phyloP scores from a whole-genome alignment of 2,113 vertebrate genomes.

The Urocolius indicus region DNA sequence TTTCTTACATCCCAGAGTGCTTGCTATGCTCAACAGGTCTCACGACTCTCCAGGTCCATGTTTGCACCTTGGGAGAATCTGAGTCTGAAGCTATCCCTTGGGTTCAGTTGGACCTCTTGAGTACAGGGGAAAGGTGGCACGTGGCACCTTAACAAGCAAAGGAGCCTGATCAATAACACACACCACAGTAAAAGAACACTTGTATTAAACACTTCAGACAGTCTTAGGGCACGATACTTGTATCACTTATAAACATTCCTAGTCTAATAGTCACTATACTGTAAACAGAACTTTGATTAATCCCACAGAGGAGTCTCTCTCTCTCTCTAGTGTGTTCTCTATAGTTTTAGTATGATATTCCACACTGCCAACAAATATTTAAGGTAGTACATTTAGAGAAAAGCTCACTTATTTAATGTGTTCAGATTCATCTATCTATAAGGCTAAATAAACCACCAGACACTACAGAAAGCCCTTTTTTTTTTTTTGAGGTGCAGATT shows the following conservation, averaged over 20 bases:
- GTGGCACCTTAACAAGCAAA: background rate
- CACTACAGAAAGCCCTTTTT: background rate
- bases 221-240: background rate
- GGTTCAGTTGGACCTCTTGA: background rate
- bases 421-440: background rate
- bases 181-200: background rate
- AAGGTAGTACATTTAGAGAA: background rate
- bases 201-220: background rate
- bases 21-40: background rate
- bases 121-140: background rate
- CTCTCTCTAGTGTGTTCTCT: background rate
- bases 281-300: constrained; percentile 17
- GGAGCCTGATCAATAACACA: background rate
- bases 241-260: background rate
- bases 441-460: background rate
- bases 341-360: background rate
- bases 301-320: background rate
- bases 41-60: background rate
- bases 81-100: background rate
- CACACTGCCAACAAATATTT: background rate
- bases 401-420: background rate
- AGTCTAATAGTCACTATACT: background rate
- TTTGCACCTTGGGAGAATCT: background rate
- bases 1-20: fast-evolving
- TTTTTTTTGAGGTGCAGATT: background rate